phyloP scores from a whole-genome alignment of 1,140 invertebrate genomes.

The Carposina sasakii region DNA sequence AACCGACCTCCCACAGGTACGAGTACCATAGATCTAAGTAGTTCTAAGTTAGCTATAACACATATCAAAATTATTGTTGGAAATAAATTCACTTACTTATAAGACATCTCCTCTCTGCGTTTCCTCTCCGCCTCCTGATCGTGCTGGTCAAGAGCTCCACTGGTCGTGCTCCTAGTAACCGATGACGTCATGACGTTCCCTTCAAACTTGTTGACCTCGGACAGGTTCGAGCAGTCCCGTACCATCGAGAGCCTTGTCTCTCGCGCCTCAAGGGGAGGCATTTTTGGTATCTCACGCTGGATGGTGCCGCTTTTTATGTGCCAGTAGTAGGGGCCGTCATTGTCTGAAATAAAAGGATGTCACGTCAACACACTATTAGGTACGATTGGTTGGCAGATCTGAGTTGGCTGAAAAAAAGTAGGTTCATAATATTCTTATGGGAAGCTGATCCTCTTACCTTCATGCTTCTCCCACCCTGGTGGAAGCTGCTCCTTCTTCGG shows the following conservation, averaged over 20 bases:
- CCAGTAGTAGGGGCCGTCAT: constrained; percentile 96
- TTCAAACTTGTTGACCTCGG: constrained; percentile 63
- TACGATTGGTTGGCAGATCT: too few species aligned
- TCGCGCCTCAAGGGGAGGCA: constrained; percentile 53
- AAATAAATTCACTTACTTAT: constrained; percentile 76
- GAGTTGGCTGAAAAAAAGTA: neutral
- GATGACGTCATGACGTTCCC: constrained; percentile 80
- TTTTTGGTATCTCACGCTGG: constrained; percentile 87
- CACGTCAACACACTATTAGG: too few species aligned
- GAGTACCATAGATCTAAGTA: too few species aligned
- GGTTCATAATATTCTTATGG: neutral
- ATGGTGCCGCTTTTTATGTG: constrained; percentile 98
- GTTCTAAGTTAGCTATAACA: too few species aligned
- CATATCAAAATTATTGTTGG: too few species aligned
- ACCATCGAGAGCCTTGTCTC: constrained; percentile 63
- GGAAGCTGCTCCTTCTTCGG: constrained; percentile 76
- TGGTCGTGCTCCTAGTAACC: constrained; percentile 84
- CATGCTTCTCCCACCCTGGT: constrained; percentile 93
- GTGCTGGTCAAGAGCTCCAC: constrained; percentile 81
- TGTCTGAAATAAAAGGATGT: constrained; percentile 75
- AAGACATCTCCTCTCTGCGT: constrained; percentile 80
- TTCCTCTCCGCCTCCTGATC: constrained; percentile 80
- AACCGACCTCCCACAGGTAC: too few species aligned
- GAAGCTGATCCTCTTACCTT: constrained; percentile 75
- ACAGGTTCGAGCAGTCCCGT: constrained; percentile 53